Evolutionary conservation across 1,140 invertebrate genomes (phyloP), one percentile per base, ranked within the genome.

Genomic region (Lepidotrigona ventralis): DNA sequence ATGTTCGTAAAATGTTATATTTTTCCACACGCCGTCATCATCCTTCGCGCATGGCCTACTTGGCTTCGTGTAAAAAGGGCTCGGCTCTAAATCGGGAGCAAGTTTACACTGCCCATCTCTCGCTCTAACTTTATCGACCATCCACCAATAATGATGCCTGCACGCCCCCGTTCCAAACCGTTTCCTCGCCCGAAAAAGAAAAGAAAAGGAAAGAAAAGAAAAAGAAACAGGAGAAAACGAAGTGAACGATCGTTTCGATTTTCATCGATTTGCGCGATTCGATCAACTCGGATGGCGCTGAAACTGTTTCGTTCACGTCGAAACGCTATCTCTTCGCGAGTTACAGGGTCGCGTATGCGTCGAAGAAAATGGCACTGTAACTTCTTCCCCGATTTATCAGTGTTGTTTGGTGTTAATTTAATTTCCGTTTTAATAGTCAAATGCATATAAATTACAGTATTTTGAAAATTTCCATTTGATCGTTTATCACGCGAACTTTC

Each of bases 71-170:
- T 89, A 89, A 89, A 89, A 89, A 89, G 88, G 87, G 88, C 88
- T 89, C 87, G 82, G 82, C 87, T 89, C 87, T 88, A 89, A 89
- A 89, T 89, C 85, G 87, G 85, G 88, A 89, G 79, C 87, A 86
- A 86, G 88, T 89, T 89, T 89, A 89, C 82, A 80, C 66, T 79
- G 88, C 64, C 82, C 85, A 89, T 89, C 87, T 81, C 70, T 82
- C 79, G 75, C 78, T 89, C 83, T 81, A 89, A 84, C 82, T 86
- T 83, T 85, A 86, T 86, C 81, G 87, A 69, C 83, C 87, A 76
- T 89, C 79, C 78, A 81, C 82, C 82, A 81, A 89, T 89, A 88
- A 72, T 69, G 79, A 79, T 74, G 84, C 68, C 46, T 39, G 64
- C 39, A 19, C 82, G 56, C 68, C 66, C 66, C 71, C 83, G 26